A percentile compares a stretch with the other conserved stretches of the same genome.
phyloP scores from a whole-genome alignment of 2,113 vertebrate genomes.

The Gnathonemus longibarbis region DNA sequence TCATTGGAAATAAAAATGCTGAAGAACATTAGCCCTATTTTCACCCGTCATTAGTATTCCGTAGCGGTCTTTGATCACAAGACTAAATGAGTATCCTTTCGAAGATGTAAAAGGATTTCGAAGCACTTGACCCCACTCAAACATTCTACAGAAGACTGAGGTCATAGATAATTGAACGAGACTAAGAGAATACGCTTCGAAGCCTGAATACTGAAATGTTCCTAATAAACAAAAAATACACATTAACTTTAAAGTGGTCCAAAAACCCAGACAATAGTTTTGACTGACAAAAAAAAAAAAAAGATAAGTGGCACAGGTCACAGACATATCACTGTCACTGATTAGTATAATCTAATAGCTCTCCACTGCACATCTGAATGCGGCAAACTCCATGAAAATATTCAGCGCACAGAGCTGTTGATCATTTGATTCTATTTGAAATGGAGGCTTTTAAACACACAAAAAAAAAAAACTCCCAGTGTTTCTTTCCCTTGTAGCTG shows the following conservation, averaged over 20 bases:
- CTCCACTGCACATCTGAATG: neutral
- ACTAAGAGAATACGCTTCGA: neutral
- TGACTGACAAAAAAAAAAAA: neutral
- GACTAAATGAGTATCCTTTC: neutral
- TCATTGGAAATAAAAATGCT: neutral
- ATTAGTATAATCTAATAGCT: neutral
- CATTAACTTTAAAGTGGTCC: neutral
- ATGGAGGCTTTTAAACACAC: neutral
- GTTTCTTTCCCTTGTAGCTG: neutral
- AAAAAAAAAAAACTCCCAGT: neutral
- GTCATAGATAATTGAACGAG: constrained; percentile 6
- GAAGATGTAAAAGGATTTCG: constrained; percentile 2
- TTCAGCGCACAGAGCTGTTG: neutral
- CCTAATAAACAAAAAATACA: neutral
- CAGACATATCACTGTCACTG: neutral
- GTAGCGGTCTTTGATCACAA: neutral
- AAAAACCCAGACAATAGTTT: neutral
- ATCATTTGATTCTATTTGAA: neutral
- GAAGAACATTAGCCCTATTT: neutral
- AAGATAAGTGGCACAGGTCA: neutral
- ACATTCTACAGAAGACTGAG: neutral
- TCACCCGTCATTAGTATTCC: constrained; percentile 9
- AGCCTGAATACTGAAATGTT: neutral
- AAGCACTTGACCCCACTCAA: constrained; percentile 15
- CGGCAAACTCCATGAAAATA: neutral